phyloP scores from a whole-genome alignment of 2,888 invertebrate species.

The Melipona beecheii region DNA sequence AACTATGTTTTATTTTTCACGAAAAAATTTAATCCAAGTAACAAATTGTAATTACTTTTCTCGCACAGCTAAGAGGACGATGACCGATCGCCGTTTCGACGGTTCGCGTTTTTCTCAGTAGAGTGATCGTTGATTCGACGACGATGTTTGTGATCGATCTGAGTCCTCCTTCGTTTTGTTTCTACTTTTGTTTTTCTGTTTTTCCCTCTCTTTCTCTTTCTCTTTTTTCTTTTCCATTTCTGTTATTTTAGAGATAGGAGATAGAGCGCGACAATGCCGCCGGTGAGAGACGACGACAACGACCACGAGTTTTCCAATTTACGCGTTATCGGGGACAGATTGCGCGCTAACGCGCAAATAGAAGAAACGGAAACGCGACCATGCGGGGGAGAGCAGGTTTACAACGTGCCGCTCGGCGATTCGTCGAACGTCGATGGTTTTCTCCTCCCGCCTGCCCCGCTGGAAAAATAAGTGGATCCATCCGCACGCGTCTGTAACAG shows the following conservation, averaged over 20 bases:
- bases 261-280: background rate
- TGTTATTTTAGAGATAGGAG: background rate
- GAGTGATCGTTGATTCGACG: background rate
- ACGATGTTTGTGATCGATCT: constrained; percentile 14
- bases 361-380: constrained; percentile 37
- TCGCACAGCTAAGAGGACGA: background rate
- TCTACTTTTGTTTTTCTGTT: too few species aligned
- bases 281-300: background rate
- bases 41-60: too few species aligned
- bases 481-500: constrained; percentile 42
- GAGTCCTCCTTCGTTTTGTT: too few species aligned
- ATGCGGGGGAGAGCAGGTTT: constrained; percentile 33
- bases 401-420: constrained; percentile 33
- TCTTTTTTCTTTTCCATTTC: background rate
- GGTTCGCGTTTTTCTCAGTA: background rate
- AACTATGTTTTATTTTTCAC: too few species aligned
- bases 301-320: constrained; percentile 51
- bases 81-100: constrained; percentile 2
- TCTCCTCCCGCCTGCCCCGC: constrained; percentile 9
- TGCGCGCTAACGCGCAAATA: constrained; percentile 39
- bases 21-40: too few species aligned
- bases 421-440: constrained; percentile 30
- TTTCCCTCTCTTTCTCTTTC: background rate
- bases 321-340: constrained; percentile 59
- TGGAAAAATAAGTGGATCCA: constrained; percentile 64